Evolutionary conservation across 1,140 invertebrate genomes (phyloP).

Genomic region (Wiebesia pumilae): DNA sequence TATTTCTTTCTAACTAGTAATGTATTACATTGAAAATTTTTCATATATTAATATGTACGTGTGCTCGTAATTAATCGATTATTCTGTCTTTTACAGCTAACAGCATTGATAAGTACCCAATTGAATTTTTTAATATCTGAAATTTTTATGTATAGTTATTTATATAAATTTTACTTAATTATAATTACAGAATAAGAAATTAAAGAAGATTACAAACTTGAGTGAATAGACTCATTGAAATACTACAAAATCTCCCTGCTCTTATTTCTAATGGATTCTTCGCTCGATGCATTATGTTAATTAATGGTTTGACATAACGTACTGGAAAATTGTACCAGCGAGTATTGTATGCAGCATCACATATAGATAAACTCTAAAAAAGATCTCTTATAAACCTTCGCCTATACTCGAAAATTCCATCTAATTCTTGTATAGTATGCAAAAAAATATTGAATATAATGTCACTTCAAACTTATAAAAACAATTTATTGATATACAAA

Average conservation of each 20-base stretch:
- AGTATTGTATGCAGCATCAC: conserved; percentile 30
- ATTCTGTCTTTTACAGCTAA: conserved; percentile 43
- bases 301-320: conserved; percentile 1
- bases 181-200: not conserved
- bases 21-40: no score
- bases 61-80: not conserved
- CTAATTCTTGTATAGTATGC: not conserved
- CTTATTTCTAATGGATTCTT: conserved; percentile 29
- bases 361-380: conserved; percentile 33
- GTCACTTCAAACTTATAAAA: no score
- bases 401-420: no score
- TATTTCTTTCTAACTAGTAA: no score
- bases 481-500: no score
- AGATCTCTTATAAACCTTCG: not conserved
- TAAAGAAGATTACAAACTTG: conserved; percentile 20
- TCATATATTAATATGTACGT: no score
- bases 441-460: not conserved
- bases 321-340: conserved; percentile 42
- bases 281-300: conserved; percentile 36
- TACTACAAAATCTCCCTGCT: conserved; percentile 42
- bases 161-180: not conserved
- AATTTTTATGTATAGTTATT: not conserved
- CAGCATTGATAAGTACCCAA: conserved; percentile 60
- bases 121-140: conserved; percentile 60
- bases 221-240: conserved; percentile 21